phyloP scores from a whole-genome alignment of 2,113 vertebrate genomes.

The Phalacrocorax brasilianus region DNA sequence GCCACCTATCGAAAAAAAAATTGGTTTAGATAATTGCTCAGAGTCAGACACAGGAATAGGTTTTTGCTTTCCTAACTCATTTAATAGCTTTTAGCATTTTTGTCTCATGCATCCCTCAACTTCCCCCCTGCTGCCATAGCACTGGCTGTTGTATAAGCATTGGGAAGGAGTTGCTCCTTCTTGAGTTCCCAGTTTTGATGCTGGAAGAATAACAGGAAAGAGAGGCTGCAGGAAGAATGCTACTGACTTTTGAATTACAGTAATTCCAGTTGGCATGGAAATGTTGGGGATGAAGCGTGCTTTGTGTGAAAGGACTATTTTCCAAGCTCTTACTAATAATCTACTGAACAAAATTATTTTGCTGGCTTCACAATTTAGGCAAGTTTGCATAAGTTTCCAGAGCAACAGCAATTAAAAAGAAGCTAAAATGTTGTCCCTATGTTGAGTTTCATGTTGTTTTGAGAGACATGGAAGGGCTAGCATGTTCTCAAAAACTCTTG shows the following conservation, averaged over 20 bases:
- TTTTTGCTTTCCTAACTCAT: neutral
- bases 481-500: neutral
- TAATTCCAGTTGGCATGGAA: neutral
- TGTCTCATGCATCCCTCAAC: neutral
- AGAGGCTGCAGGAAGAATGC: neutral
- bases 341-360: neutral
- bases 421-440: neutral
- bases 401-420: neutral
- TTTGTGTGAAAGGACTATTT: neutral
- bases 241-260: neutral
- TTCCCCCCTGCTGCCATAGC: accelerated
- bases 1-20: neutral
- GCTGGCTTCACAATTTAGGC: neutral
- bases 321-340: neutral
- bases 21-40: neutral
- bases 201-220: neutral
- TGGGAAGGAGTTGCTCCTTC: neutral
- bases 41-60: neutral
- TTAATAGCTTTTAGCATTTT: neutral
- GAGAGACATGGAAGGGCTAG: neutral
- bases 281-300: neutral
- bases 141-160: neutral
- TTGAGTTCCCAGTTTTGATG: neutral
- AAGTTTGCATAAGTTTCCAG: neutral
- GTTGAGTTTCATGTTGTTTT: neutral